Evolutionary conservation across 2,113 vertebrate species (phyloP), one percentile per base, ranked within the genome.

Genomic region (Pterocles burchelli): DNA sequence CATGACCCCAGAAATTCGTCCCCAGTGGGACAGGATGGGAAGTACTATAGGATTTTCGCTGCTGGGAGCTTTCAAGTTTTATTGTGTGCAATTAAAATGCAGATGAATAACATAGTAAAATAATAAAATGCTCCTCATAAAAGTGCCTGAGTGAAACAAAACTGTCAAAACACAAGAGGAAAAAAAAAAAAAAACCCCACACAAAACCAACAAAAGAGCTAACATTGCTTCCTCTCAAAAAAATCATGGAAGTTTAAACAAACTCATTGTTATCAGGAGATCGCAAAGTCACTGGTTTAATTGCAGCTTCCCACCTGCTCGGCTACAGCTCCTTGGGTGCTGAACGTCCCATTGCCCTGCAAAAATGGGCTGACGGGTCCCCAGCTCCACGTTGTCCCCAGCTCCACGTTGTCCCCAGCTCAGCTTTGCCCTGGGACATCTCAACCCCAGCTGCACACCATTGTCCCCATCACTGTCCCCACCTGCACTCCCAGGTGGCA

Each of bases 41-140:
- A 90, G 88, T 5, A 10, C 76, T 61, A 88, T 71, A 93, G 72
- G 93, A 86, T 94, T 93, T 81, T 92, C 93, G 96, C 88, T 93
- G 86, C 90, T 93, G 93, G 96, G 65, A 96, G 95, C 95, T 95
- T 96, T 96, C 85, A 94, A 90, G 82, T 96, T 97, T 96, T 96
- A 97, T 89, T 89, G 93, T 59, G 61, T 74, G 92, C 92, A 94
- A 89, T 96, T 93, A 95, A 96, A 96, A 96, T 70, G 86, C 66
- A 95, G 92, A 96, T 95, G 88, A 96, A 92, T 84, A 94, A 93
- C 85, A 29, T 5, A 92, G 88, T 95, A 96, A 96, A 95, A 96
- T 96, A 94, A 96, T 95, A 95, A 95, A 96, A 90, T 11, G 52
- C 57, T 92, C 82, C 88, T 86, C 77, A 85, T 94, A 95, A 95